A percentile compares a stretch with the other conserved stretches of the same genome.
Conservation (phyloP, 2,113 vertebrate species). For the Cyprinodon brontotheroides region DNA sequence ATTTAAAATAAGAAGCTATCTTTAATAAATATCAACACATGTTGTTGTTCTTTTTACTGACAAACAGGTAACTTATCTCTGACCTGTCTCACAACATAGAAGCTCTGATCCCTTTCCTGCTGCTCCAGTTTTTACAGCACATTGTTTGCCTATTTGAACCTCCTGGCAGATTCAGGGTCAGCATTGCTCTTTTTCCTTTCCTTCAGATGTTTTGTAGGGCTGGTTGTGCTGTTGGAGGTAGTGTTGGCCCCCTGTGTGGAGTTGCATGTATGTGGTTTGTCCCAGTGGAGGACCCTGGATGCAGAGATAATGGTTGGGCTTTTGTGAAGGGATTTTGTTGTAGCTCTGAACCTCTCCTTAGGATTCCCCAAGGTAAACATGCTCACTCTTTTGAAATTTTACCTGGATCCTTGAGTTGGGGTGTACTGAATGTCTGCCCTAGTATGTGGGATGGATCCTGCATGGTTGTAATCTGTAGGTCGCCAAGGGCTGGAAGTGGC, state of each 20-base stretch:
- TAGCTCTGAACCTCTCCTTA: background rate
- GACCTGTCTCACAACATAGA: background rate
- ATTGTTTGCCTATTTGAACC: background rate
- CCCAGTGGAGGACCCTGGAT: no score
- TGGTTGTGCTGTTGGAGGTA: background rate
- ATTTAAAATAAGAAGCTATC: background rate
- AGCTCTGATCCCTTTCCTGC: background rate
- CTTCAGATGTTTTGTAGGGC: background rate
- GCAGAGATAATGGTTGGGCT: no score
- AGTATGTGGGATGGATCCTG: background rate
- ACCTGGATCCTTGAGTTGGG: no score
- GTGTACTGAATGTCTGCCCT: background rate
- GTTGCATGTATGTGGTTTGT: background rate
- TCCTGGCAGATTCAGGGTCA: no score
- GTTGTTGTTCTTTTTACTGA: background rate
- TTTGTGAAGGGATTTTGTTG: background rate
- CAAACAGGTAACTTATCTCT: background rate
- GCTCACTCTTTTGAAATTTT: no score
- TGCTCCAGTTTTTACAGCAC: background rate
- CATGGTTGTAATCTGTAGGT: background rate
- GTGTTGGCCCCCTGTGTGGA: background rate
- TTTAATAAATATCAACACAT: background rate
- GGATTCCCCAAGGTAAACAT: background rate
- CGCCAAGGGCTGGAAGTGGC: no score
- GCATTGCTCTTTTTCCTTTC: background rate